Conservation (phyloP, 2,113 vertebrate genomes). For the Eudyptes chrysolophus region DNA sequence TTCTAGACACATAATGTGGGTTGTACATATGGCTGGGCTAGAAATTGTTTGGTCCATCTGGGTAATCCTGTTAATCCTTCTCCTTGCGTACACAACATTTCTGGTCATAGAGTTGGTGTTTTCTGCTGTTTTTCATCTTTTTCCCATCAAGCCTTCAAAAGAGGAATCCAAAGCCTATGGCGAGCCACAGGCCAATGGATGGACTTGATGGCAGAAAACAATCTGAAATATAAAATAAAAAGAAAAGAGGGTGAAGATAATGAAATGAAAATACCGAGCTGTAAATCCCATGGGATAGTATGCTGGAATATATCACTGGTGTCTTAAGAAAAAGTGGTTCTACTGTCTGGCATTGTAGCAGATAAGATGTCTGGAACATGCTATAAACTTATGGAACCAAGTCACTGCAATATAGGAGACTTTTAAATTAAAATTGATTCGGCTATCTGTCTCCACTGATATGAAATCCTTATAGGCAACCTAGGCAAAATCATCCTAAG, state of each 20-base stretch:
- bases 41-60: background rate
- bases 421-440: slow-evolving; percentile 48
- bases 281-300: background rate
- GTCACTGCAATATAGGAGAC: background rate
- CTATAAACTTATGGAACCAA: background rate
- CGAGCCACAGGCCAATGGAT: background rate
- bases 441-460: slow-evolving; percentile 5
- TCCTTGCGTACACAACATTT: background rate
- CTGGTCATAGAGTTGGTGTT: background rate
- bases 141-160: background rate
- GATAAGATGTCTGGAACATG: slow-evolving; percentile 5
- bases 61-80: background rate
- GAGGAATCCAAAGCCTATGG: background rate
- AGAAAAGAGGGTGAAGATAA: background rate
- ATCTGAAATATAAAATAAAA: background rate
- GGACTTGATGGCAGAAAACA: background rate
- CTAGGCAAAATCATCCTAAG: background rate
- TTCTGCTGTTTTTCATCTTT: background rate
- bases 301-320: background rate
- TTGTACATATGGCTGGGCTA: background rate
- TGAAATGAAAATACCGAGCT: background rate
- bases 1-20: background rate
- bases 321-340: background rate
- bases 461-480: background rate
- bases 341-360: background rate